Conservation (phyloP, 1,140 invertebrate genomes). For the Drosophila lacertosa region DNA sequence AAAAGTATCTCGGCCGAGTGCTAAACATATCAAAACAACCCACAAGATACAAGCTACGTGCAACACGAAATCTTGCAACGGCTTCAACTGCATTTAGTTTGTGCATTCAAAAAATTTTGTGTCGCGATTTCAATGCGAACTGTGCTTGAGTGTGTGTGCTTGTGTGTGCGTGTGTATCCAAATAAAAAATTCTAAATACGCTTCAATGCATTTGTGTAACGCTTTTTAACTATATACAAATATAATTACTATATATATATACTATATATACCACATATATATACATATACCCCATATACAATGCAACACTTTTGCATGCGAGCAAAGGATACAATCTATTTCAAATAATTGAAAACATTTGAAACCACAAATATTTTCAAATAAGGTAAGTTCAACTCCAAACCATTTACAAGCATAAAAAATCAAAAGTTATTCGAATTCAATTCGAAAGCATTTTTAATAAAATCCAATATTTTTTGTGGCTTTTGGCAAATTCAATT, state of each 20-base stretch:
- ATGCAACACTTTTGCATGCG: constrained; percentile 31
- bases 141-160: neutral
- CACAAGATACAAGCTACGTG: constrained; percentile 38
- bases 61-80: constrained; percentile 35
- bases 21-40: constrained; percentile 64
- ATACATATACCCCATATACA: constrained; percentile 28
- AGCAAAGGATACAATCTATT: constrained; percentile 37
- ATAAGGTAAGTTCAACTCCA: constrained; percentile 29
- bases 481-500: neutral
- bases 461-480: neutral
- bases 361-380: constrained; percentile 26
- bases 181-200: constrained; percentile 1
- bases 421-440: too few relatives aligned
- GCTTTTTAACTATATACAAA: constrained; percentile 26
- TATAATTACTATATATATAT: constrained; percentile 10
- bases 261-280: too few relatives aligned
- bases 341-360: constrained; percentile 21
- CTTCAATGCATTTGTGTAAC: constrained; percentile 18
- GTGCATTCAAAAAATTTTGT: constrained; percentile 33
- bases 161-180: neutral
- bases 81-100: constrained; percentile 43
- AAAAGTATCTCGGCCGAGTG: constrained; percentile 46
- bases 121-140: constrained; percentile 1
- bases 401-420: too few relatives aligned
- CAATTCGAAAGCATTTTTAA: too few relatives aligned